A percentile compares a stretch with the other conserved stretches of the same genome.
phyloP scores from a whole-genome alignment of 1,140 invertebrate species.

The Periplaneta americana region DNA sequence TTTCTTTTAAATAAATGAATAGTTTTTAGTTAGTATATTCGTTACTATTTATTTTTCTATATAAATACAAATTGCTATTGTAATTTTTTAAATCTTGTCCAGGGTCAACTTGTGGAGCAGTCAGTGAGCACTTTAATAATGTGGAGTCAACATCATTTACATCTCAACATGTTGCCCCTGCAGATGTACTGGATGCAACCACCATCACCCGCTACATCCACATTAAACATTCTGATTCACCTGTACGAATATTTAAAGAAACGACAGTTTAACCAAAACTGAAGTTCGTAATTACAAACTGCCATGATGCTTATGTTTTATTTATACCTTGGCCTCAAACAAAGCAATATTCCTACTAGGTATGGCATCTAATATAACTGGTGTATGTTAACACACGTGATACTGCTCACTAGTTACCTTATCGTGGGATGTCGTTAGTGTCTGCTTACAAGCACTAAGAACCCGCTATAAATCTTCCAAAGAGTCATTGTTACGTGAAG shows the following conservation, averaged over 20 bases:
- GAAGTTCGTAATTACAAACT: neutral
- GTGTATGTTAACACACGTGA: neutral
- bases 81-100: no score
- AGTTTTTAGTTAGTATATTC: no score
- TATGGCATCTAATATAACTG: neutral
- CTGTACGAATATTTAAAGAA: conserved; percentile 45
- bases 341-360: neutral
- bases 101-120: neutral
- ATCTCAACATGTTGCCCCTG: neutral
- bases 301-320: neutral
- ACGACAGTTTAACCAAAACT: conserved; percentile 41
- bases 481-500: neutral
- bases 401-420: no score
- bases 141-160: neutral
- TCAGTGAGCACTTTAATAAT: neutral
- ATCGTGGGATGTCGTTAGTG: no score
- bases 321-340: neutral
- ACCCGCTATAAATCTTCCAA: neutral
- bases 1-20: no score
- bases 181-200: conserved; percentile 27
- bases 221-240: conserved; percentile 43
- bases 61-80: no score
- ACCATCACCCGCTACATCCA: conserved; percentile 47
- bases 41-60: no score
- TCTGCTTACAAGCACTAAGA: neutral